Conservation (phyloP, 1,140 invertebrate species). For the Portunus trituberculatus region DNA sequence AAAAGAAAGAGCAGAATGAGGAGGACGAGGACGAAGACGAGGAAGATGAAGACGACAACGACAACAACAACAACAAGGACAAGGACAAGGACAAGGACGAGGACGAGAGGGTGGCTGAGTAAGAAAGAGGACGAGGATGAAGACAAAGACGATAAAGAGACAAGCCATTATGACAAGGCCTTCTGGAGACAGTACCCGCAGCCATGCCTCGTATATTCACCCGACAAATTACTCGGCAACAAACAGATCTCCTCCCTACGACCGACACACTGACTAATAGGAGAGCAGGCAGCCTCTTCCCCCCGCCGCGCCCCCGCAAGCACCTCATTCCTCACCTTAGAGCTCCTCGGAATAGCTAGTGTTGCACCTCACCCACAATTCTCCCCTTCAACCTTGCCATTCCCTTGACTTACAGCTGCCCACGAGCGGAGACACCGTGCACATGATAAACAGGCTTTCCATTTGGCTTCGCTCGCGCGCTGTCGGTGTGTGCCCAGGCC, state of each 20-base stretch:
- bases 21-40: not conserved
- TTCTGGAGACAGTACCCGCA: too few species aligned
- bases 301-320: constrained; percentile 21
- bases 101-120: not conserved
- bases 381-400: not conserved
- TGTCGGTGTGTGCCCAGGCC: not conserved
- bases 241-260: constrained; percentile 36
- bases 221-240: not conserved
- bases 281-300: not conserved
- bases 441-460: not conserved
- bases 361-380: constrained; percentile 28
- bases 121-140: not conserved
- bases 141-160: constrained; percentile 15
- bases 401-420: constrained; percentile 56
- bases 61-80: not conserved
- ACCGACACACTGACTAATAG: constrained; percentile 62
- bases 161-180: not conserved
- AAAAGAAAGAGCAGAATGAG: not conserved
- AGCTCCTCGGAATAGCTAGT: constrained; percentile 28
- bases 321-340: not conserved
- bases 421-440: constrained; percentile 56
- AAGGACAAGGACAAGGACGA: not conserved
- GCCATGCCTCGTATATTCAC: too few species aligned
- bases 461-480: not conserved
- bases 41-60: not conserved